phyloP scores from a whole-genome alignment of 1,140 invertebrate species.

The Drosophila nikananu region DNA sequence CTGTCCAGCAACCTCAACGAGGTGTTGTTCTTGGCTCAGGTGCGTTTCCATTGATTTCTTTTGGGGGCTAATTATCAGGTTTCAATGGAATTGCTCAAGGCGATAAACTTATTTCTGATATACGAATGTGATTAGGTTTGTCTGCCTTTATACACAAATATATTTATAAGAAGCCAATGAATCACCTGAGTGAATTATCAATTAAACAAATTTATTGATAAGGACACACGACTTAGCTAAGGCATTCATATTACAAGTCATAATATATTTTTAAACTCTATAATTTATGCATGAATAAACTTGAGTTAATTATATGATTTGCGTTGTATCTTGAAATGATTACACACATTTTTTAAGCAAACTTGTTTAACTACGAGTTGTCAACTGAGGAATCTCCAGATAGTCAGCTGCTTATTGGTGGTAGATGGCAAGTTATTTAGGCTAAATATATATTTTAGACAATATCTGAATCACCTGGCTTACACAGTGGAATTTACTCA shows the following conservation, averaged over 20 bases:
- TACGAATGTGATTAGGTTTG: not conserved
- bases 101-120: not conserved
- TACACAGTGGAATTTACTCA: not conserved
- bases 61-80: not conserved
- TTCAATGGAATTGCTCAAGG: not conserved
- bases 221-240: constrained; percentile 1
- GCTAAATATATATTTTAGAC: not conserved
- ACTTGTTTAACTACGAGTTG: constrained; percentile 2
- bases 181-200: not conserved
- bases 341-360: constrained; percentile 8
- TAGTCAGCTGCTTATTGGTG: not conserved
- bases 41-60: not conserved
- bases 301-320: constrained; percentile 8
- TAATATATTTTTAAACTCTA: not conserved
- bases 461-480: constrained; percentile 2
- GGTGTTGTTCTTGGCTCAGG: not conserved
- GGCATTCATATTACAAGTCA: not conserved
- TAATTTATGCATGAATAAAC: constrained; percentile 10
- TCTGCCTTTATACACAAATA: no score
- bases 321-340: constrained; percentile 5
- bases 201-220: constrained; percentile 10
- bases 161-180: not conserved
- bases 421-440: not conserved
- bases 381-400: constrained; percentile 1
- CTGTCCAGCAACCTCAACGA: not conserved